Base-by-base conservation (phyloP, 2,797 vertebrate genomes). In the Numenius phaeopus region DNA sequence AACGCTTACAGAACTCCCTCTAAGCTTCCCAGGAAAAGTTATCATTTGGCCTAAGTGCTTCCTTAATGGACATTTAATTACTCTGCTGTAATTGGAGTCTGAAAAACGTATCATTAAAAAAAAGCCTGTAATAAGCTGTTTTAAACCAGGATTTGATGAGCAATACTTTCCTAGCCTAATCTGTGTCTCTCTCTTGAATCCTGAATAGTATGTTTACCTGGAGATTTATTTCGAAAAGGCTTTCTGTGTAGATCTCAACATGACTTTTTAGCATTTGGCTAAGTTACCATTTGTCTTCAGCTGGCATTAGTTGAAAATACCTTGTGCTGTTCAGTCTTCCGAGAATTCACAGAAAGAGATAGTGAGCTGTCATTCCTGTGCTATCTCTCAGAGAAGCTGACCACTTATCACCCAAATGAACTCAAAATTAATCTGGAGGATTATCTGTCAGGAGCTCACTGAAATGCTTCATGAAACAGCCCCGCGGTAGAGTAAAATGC, bases 391-490 rank as follows among this genome's bases (percentile, higher is more conserved):
- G 62, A 81, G 50, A 76, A 72, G 32, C 72, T 90, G 75, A 42
- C 50, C 39, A 54, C 34, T 95, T 87, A 34, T 5, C 46, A 1
- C 40, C 59, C 77, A 54, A 27, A 37, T 34, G 50, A 94, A 62
- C 69, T 87, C 57, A 37, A n/a, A 87, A 93, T 95, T 83, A 85
- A 87, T 92, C 71, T 87, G 47, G 57, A 90, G 71, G 37, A 87
- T 81, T 92, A 66, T 30, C 70, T 90, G 58, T 83, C 46, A 83
- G 57, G 61, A 93, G 24, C 40, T 93, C 9, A 1, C 29, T 69
- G 70, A 82, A 96, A 72, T 50, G 57, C 39, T 77, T 17, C 7
- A 1, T 69, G 46, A 57, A 92, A 44, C 37, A 73, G 32, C 39
- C 23, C 18, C 15, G 5, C 3, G 12, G 19, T 15, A 24, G 64